These are phyloP conservation scores for Ctenopoma kingsleyae DNA, from an alignment of 2,797 vertebrate species.

Conservation along the genomic window DNA sequence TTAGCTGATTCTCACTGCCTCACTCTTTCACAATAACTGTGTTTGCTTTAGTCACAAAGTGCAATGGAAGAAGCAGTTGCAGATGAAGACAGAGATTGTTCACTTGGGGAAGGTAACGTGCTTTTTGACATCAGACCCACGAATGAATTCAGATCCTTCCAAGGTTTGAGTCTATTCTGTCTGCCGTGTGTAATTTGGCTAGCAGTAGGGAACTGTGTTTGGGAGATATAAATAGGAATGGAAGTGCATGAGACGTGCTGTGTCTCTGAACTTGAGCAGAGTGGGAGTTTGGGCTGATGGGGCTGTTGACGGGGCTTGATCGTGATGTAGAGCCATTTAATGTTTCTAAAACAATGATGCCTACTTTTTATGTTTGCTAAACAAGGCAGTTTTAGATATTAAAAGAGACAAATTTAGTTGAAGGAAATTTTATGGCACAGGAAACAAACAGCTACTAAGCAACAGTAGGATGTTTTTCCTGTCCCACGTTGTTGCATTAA, in stretches of 20 bases:
- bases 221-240: constrained; percentile 82
- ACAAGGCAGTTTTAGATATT: neutral
- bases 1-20: constrained; percentile 35
- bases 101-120: constrained; percentile 77
- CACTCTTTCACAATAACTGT: constrained; percentile 28
- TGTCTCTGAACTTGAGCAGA: constrained; percentile 55
- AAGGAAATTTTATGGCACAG: neutral
- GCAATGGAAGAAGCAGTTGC: constrained; percentile 72
- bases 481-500: constrained; percentile 26
- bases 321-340: constrained; percentile 19
- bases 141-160: constrained; percentile 40
- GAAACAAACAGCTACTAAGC: neutral
- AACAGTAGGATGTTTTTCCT: neutral
- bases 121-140: constrained; percentile 55
- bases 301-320: constrained; percentile 27
- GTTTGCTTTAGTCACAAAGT: constrained; percentile 33
- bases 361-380: constrained; percentile 6
- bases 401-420: neutral
- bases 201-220: constrained; percentile 68
- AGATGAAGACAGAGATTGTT: constrained; percentile 72
- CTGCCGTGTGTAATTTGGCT: constrained; percentile 65
- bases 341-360: constrained; percentile 6
- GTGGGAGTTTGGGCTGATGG: constrained; percentile 44
- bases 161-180: constrained; percentile 51
- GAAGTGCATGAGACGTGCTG: constrained; percentile 67